Percentiles rank a stretch among this genome's conserved stretches.
Conservation (phyloP, 2,888 invertebrate genomes). For the Macrosiphum euphorbiae region DNA sequence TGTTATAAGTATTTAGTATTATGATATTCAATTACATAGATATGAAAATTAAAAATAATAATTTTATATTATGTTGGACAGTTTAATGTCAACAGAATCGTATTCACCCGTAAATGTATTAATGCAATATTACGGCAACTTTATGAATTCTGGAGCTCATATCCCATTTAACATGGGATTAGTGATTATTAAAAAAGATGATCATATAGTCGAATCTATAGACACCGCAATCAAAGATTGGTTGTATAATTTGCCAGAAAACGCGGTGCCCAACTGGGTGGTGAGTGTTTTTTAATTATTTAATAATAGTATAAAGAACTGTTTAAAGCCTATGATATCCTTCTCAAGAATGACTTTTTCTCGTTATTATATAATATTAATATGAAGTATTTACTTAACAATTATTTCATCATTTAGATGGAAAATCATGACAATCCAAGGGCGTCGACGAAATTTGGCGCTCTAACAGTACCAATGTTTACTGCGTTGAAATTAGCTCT, state of each 20-base stretch:
- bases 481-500: slow-evolving; percentile 73
- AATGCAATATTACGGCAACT: slow-evolving; percentile 77
- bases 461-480: slow-evolving; percentile 70
- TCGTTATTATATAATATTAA: too few species aligned
- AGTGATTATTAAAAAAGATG: slow-evolving; percentile 76
- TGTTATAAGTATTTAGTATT: not conserved
- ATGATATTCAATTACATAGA: not conserved
- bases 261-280: slow-evolving; percentile 77
- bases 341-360: too few species aligned
- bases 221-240: slow-evolving; percentile 74
- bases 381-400: not conserved
- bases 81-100: slow-evolving; percentile 83
- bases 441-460: slow-evolving; percentile 69
- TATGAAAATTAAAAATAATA: not conserved
- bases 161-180: slow-evolving; percentile 83
- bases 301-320: not conserved
- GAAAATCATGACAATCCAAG: slow-evolving; percentile 69
- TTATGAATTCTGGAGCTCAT: slow-evolving; percentile 76
- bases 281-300: slow-evolving; percentile 69
- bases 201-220: slow-evolving; percentile 72
- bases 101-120: slow-evolving; percentile 74
- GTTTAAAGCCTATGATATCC: not conserved
- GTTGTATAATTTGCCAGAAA: slow-evolving; percentile 75
- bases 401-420: slow-evolving; percentile 66
- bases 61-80: slow-evolving; percentile 42